These are phyloP conservation scores for Patella caerulea DNA, from an alignment of 2,888 invertebrate genomes.

Conservation along the genomic window DNA sequence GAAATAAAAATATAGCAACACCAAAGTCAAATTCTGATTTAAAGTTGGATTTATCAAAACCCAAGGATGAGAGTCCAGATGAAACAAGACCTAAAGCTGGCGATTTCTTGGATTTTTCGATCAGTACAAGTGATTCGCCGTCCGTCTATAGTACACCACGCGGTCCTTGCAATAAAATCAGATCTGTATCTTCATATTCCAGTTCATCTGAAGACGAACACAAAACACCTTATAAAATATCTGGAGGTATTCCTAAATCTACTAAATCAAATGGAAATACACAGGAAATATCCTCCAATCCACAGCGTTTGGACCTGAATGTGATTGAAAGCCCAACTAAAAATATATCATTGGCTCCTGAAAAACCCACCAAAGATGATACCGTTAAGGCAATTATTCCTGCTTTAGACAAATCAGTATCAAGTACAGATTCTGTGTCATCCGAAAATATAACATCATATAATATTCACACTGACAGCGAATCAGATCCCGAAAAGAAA, in stretches of 20 bases:
- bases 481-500: background rate
- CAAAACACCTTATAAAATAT: slow-evolving; percentile 4
- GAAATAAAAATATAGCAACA: background rate
- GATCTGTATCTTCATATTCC: slow-evolving; percentile 1
- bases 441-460: slow-evolving; percentile 7
- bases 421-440: background rate
- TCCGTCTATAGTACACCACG: background rate
- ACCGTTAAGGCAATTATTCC: background rate
- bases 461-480: background rate
- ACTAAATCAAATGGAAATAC: background rate
- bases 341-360: background rate
- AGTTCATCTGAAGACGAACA: slow-evolving; percentile 6
- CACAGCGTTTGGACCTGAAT: too few relatives aligned
- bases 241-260: background rate
- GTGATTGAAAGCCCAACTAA: too few relatives aligned
- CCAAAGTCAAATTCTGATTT: background rate
- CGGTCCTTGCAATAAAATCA: slow-evolving; percentile 2
- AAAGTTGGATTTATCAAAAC: background rate
- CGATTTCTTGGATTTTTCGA: slow-evolving; percentile 1
- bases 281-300: too few relatives aligned
- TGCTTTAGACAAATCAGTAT: background rate
- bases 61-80: background rate
- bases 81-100: background rate
- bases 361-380: background rate
- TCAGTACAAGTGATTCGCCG: slow-evolving; percentile 6